A percentile compares a stretch with the other conserved stretches of the same genome.
phyloP scores from a whole-genome alignment of 2,888 invertebrate genomes.

The Idaea biselata region DNA sequence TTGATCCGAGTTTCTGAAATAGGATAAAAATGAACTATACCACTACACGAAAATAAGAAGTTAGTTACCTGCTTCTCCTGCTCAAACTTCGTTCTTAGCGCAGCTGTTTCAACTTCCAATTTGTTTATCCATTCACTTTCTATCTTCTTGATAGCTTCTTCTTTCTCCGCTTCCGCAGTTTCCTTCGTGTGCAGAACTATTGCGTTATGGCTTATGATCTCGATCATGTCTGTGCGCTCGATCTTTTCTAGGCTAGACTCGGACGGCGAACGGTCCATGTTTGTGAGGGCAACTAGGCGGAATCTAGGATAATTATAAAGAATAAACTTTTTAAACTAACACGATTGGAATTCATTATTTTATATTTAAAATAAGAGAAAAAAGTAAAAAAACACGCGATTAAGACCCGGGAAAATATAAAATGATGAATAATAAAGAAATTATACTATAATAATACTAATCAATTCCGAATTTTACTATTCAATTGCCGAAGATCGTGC shows the following conservation, averaged over 20 bases:
- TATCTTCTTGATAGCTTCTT: constrained; percentile 79
- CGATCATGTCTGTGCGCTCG: constrained; percentile 84
- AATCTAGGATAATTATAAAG: constrained; percentile 65
- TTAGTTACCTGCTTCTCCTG: constrained; percentile 77
- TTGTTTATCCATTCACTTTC: constrained; percentile 82
- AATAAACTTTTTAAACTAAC: no score
- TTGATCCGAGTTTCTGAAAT: no score
- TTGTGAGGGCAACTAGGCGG: constrained; percentile 86
- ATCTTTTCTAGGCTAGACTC: constrained; percentile 89
- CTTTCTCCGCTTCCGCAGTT: constrained; percentile 82
- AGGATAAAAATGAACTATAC: no score
- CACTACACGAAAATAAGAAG: no score
- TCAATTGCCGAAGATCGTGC: no score
- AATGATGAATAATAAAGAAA: no score
- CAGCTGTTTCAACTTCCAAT: constrained; percentile 44
- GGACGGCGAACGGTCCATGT: constrained; percentile 88
- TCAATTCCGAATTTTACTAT: no score
- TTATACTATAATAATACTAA: no score
- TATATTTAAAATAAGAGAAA: no score
- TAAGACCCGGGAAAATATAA: no score
- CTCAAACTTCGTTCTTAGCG: constrained; percentile 69
- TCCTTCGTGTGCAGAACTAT: constrained; percentile 85
- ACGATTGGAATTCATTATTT: no score
- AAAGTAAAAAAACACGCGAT: no score
- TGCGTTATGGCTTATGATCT: constrained; percentile 83